Percentiles rank a stretch among this genome's conserved stretches.
These are phyloP conservation scores for Toxonevra muliebris DNA, from an alignment of 2,888 invertebrate species.

Conservation along the genomic window DNA sequence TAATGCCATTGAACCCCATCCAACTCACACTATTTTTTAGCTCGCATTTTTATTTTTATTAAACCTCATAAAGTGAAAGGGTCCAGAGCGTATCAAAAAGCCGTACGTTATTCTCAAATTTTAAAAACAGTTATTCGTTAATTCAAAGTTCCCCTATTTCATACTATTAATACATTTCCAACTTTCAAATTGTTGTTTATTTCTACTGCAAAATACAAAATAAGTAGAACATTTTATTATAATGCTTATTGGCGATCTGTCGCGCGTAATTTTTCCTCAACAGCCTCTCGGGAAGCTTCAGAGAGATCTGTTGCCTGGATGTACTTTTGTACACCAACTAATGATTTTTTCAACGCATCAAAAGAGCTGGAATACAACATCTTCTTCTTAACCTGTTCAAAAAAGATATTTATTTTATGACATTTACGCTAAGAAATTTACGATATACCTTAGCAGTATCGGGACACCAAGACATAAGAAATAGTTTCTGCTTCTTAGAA, in stretches of 20 bases:
- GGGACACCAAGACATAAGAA: constrained; percentile 99
- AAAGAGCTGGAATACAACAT: constrained; percentile 94
- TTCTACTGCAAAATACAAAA: constrained; percentile 31
- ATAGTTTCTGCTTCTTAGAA: constrained; percentile 96
- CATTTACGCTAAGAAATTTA: background rate
- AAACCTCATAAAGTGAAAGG: too few relatives aligned
- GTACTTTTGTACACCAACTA: constrained; percentile 97
- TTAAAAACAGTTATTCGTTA: too few relatives aligned
- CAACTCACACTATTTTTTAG: too few relatives aligned
- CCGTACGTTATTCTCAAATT: too few relatives aligned
- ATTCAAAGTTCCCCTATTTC: too few relatives aligned
- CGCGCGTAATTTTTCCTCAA: constrained; percentile 92
- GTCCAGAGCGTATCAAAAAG: too few relatives aligned
- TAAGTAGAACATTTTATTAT: constrained; percentile 27
- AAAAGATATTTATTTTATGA: background rate
- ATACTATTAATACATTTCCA: background rate
- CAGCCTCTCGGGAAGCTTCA: constrained; percentile 92
- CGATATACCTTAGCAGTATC: constrained; percentile 87
- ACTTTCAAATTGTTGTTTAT: constrained; percentile 22
- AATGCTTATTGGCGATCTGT: constrained; percentile 85
- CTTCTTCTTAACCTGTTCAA: constrained; percentile 80
- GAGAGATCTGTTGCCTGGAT: constrained; percentile 96
- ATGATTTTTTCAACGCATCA: constrained; percentile 95
- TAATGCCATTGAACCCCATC: too few relatives aligned
- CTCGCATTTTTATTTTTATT: too few relatives aligned